These are phyloP conservation scores for Eupithecia centaureata DNA, from an alignment of 2,888 invertebrate species.

Conservation along the genomic window DNA sequence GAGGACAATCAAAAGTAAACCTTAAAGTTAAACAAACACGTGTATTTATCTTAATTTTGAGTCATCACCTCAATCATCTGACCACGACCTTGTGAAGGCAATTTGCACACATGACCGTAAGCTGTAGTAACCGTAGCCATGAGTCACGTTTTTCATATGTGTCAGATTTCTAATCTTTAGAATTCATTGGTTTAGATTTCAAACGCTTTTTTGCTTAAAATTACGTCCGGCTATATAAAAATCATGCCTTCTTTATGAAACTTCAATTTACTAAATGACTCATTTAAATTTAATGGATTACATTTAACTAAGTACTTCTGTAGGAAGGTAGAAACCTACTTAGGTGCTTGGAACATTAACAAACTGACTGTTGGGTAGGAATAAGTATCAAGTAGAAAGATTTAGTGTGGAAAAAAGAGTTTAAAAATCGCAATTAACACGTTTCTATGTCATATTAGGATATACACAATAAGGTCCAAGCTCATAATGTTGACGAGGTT, in stretches of 20 bases:
- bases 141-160: conserved; percentile 17
- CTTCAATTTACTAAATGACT: no score
- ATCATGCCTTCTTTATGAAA: background rate
- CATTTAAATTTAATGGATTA: no score
- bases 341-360: background rate
- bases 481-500: no score
- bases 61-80: conserved; percentile 13
- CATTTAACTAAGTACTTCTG: no score
- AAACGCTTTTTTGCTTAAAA: background rate
- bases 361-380: background rate
- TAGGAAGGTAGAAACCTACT: background rate
- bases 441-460: background rate
- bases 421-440: background rate
- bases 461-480: background rate
- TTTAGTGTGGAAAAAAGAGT: background rate
- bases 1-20: background rate
- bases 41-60: conserved; percentile 13
- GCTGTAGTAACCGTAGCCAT: conserved; percentile 20
- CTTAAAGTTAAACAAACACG: conserved; percentile 2
- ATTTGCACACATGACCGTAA: conserved; percentile 25
- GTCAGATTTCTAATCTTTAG: conserved; percentile 15
- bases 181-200: conserved; percentile 1
- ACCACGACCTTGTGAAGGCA: conserved; percentile 31
- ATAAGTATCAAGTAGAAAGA: background rate
- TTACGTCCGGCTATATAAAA: background rate